Base-by-base conservation (phyloP, 2,113 vertebrate genomes). In the Hyperoodon ampullatus region DNA sequence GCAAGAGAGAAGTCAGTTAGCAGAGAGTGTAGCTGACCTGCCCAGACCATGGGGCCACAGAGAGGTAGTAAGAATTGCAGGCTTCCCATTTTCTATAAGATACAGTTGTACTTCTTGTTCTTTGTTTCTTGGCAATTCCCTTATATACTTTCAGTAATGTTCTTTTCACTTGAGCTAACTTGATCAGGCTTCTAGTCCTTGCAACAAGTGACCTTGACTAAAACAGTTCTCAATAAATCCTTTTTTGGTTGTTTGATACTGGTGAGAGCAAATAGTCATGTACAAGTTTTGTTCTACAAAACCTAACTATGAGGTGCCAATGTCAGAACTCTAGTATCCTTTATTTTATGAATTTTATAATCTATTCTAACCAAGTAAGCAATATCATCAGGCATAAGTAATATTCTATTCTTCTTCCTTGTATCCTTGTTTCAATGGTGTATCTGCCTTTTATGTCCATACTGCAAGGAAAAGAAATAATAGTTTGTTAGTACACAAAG, bases 331-430 rank as follows among this genome's bases (percentile, higher is more conserved):
- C 47, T 33, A 75, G 8, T 82, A 75, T 82, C 77, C 66, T 92
- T 81, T 88, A 50, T 88, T 88, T 88, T 88, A 39, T 93, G 24
- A 93, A 60, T 75, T 82, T 88, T 75, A 47, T 88, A 81, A 75
- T 88, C 39, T 95, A 60, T n/a, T 65, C 65, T 93, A 83, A 88
- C n/a, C 74, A 81, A 88, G 30, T 21, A 83, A 75, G 50, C 33
- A 75, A 1, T 88, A 88, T 88, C 68, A 60, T 11, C 39, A 84
- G 53, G 33, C 50, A 70, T 68, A 82, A 83, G 19, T 83, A 93
- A 89, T 93, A 70, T 66, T 74, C 35, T 89, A 19, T 75, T 88
- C 61, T 77, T 60, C 50, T 3, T 70, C 30, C 8, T 83, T 55
- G 74, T 83, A 88, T 61, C 26, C 23, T 60, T 28, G 15, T 93